A percentile compares a stretch with the other conserved stretches of the same genome.
These are phyloP conservation scores for Axinella damicornis DNA, from an alignment of 37 sponge, comb jelly and placozoan genomes.

Conservation along the genomic window DNA sequence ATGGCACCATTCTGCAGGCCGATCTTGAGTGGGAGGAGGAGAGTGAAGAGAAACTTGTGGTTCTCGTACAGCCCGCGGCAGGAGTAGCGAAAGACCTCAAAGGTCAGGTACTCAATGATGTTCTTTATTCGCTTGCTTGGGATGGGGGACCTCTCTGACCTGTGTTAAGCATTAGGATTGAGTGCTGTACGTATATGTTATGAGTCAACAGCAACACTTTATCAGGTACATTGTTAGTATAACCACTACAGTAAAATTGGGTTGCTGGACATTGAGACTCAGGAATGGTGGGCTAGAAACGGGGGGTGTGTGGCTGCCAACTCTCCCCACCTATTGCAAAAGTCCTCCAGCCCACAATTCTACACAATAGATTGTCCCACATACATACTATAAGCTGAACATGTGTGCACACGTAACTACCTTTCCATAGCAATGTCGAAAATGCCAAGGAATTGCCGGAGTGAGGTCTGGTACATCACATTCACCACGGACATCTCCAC, in stretches of 20 bases:
- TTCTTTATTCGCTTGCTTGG: slow-evolving; percentile 87
- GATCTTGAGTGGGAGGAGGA: slow-evolving; percentile 96
- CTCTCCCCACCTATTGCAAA: too few species aligned
- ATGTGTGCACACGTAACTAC: slow-evolving; percentile 7
- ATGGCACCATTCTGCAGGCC: slow-evolving; percentile 83
- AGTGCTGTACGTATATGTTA: too few species aligned
- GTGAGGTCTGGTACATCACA: slow-evolving; percentile 98
- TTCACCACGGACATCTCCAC: slow-evolving; percentile 99
- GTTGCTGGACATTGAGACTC: too few species aligned
- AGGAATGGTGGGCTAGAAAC: too few species aligned
- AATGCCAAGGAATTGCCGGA: slow-evolving; percentile 93
- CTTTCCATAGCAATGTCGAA: slow-evolving; percentile 94
- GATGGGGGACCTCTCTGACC: slow-evolving; percentile 94
- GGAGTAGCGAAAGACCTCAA: slow-evolving; percentile 90
- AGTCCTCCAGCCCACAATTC: too few species aligned
- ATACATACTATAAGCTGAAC: too few species aligned
- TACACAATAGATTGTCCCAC: too few species aligned
- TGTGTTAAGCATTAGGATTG: too few species aligned
- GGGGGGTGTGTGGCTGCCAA: too few species aligned
- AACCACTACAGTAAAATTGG: too few species aligned
- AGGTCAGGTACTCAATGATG: slow-evolving; percentile 96
- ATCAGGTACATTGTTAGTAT: too few species aligned
- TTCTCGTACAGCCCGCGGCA: slow-evolving; percentile 95
- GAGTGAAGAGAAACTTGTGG: slow-evolving; percentile 99
- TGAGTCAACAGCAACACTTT: too few species aligned